phyloP scores from a whole-genome alignment of 2,113 vertebrate genomes.

The Corythornis madagascariensis region DNA sequence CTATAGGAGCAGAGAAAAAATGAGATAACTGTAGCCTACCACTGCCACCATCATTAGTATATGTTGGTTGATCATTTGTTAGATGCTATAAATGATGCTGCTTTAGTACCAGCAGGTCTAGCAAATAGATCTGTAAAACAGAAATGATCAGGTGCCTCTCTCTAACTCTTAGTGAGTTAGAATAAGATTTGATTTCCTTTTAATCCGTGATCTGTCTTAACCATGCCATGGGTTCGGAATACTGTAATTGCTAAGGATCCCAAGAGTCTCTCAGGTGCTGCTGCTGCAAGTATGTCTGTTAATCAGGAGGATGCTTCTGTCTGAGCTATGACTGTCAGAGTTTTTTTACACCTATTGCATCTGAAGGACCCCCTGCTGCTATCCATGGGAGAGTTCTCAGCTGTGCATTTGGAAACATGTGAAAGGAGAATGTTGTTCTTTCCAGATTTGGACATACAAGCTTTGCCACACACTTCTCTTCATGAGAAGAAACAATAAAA shows the following conservation, averaged over 20 bases:
- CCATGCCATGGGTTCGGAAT: neutral
- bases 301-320: neutral
- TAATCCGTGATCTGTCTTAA: neutral
- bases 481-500: neutral
- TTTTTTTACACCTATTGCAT: neutral
- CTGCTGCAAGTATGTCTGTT: neutral
- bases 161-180: neutral
- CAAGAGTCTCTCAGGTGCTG: neutral
- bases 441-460: fast-evolving
- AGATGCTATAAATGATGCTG: neutral
- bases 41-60: fast-evolving
- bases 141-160: neutral
- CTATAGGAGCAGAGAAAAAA: neutral
- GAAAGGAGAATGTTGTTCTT: neutral
- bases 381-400: neutral
- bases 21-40: neutral
- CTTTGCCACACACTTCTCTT: neutral
- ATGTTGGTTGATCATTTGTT: fast-evolving
- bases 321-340: neutral
- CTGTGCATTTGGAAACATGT: neutral
- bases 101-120: neutral
- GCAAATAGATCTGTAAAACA: neutral
- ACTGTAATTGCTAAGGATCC: neutral
- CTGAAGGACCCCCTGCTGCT: neutral
- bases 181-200: neutral